Evolutionary conservation across 92 coral and sea anemone species (phyloP), one percentile per base, ranked within the genome.

Genomic region (Parazoanthus swiftii): DNA sequence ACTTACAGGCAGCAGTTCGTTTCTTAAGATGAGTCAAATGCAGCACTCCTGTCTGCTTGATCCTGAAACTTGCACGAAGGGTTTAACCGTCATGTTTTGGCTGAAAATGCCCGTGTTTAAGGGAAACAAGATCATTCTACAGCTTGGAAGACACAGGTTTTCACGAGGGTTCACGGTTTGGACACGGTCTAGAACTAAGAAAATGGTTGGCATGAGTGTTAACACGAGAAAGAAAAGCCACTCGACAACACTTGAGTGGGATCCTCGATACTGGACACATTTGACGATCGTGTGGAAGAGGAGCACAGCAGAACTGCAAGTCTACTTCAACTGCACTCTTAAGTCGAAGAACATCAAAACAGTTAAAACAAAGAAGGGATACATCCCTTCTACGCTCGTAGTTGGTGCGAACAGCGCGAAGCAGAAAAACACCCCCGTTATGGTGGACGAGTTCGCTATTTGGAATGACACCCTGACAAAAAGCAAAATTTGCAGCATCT

Each of bases 361-460:
- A 82, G 50, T 8, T 23, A 16, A 6, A 3, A 71, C 2, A 71
- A 84, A 26, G 35, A 20, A 0, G 14, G 29, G 42, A 0, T 6
- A 67, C 39, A 46, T 16, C 67, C 66, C 6, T 0, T 15, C 87
- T 26, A 79, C 86, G 75, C 66, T 95, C 73, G 89, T 95, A 59
- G 76, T 97, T 46, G 99, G 99, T 72, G 99, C 99, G 2, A 97
- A 95, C 79, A 98, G 92, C 76, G 95, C 88, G 3, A 81, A 91
- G 59, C 91, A 85, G 82, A 97, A 95, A 84, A 89, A 92, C 72
- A 90, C 90, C 8, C 92, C 90, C 33, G 77, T 97, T 73, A 76
- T 92, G 79, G 93, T 97, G 43, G 99, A 97, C 74, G 99, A 97
- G 48, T 93, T 97, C 39, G 99, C 99, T 18, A 90, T 97, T 73